A percentile compares a stretch with the other conserved stretches of the same genome.
These are phyloP conservation scores for Pseudobourletiella spinata DNA, from an alignment of 1,140 invertebrate species.

Conservation along the genomic window DNA sequence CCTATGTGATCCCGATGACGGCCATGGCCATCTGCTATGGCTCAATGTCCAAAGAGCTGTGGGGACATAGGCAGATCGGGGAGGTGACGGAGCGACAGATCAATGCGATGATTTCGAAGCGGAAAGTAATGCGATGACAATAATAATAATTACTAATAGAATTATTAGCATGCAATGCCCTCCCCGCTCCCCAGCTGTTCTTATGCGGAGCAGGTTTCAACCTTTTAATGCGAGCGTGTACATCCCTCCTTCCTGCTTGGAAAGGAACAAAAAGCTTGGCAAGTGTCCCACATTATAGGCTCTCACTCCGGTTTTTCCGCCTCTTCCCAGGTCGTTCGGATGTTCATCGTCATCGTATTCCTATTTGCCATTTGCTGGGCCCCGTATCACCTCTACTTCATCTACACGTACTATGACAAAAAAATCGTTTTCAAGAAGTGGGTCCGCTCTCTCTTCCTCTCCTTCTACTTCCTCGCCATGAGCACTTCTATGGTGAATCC, in stretches of 20 bases:
- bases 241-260: not conserved
- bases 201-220: too few relatives aligned
- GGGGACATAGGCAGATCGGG: slow-evolving; percentile 73
- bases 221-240: too few relatives aligned
- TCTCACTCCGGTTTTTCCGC: too few relatives aligned
- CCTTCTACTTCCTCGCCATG: slow-evolving; percentile 88
- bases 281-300: too few relatives aligned
- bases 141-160: too few relatives aligned
- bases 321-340: slow-evolving; percentile 55
- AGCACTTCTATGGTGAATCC: slow-evolving; percentile 69
- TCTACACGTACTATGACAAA: slow-evolving; percentile 68
- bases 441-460: slow-evolving; percentile 69
- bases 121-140: slow-evolving; percentile 56
- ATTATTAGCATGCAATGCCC: too few relatives aligned
- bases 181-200: too few relatives aligned
- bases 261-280: too few relatives aligned
- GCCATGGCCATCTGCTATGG: slow-evolving; percentile 80
- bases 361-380: slow-evolving; percentile 61
- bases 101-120: slow-evolving; percentile 74
- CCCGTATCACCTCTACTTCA: slow-evolving; percentile 79
- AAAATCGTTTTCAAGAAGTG: slow-evolving; percentile 59
- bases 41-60: slow-evolving; percentile 60
- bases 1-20: slow-evolving; percentile 83
- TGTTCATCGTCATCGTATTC: slow-evolving; percentile 68
- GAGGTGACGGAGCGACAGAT: slow-evolving; percentile 74